These are phyloP conservation scores for Helicolenus hilgendorfi DNA, from an alignment of 2,797 vertebrate genomes.

Conservation along the genomic window DNA sequence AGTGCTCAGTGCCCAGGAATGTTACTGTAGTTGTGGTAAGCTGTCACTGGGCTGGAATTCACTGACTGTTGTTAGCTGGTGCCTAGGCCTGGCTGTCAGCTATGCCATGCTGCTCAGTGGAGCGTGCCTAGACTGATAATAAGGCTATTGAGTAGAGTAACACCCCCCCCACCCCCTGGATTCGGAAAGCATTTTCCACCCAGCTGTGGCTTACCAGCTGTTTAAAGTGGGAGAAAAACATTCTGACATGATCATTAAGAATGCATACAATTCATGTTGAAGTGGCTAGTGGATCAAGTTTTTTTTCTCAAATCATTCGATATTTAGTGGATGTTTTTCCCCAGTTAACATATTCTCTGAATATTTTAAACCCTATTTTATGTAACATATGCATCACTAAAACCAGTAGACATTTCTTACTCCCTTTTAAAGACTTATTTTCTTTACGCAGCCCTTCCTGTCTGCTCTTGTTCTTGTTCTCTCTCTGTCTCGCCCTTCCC, in stretches of 20 bases:
- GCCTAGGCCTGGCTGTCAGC: constrained; percentile 85
- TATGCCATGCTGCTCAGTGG: constrained; percentile 84
- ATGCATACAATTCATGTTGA: constrained; percentile 12
- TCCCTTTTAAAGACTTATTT: background rate
- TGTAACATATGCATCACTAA: background rate
- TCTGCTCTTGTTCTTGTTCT: constrained; percentile 46
- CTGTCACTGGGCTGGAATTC: constrained; percentile 87
- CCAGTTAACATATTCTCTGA: background rate
- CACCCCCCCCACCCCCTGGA: constrained; percentile 65
- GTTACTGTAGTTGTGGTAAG: constrained; percentile 84
- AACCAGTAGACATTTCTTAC: background rate
- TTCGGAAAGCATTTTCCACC: constrained; percentile 72
- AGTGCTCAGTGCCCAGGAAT: constrained; percentile 81
- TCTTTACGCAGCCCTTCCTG: constrained; percentile 18
- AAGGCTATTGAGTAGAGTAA: constrained; percentile 81
- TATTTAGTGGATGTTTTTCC: background rate
- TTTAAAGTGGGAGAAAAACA: constrained; percentile 49
- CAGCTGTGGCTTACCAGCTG: constrained; percentile 83
- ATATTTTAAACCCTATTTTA: constrained; percentile 15
- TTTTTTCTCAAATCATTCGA: background rate
- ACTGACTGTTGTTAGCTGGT: constrained; percentile 83
- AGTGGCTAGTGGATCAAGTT: background rate
- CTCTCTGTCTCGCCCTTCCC: constrained; percentile 32
- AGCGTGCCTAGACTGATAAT: constrained; percentile 87
- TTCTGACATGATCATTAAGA: constrained; percentile 38